phyloP scores from a whole-genome alignment of 2,888 invertebrate genomes.

The Tetragonisca angustula region DNA sequence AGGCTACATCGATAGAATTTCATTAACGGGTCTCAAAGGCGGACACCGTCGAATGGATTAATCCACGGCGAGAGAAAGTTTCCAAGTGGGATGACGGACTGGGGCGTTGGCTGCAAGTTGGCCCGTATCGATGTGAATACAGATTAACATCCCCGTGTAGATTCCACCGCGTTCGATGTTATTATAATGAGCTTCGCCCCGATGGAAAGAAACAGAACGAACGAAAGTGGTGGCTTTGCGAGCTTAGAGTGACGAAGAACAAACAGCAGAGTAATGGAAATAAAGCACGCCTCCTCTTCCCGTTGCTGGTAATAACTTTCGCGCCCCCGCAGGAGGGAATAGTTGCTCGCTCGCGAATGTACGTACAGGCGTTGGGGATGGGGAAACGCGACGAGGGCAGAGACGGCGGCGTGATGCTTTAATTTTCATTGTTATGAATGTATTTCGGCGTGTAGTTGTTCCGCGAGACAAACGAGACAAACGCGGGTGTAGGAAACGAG shows the following conservation, averaged over 20 bases:
- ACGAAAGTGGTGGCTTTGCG: not conserved
- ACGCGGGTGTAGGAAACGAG: not conserved
- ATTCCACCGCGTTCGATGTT: not conserved
- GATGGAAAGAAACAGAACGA: not conserved
- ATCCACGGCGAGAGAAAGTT: constrained; percentile 54
- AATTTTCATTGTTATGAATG: constrained; percentile 27
- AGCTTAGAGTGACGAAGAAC: too few relatives aligned
- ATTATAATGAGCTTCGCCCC: not conserved
- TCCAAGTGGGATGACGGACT: constrained; percentile 2
- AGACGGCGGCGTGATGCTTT: not conserved
- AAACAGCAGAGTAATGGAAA: not conserved
- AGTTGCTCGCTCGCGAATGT: not conserved
- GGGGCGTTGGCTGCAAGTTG: not conserved
- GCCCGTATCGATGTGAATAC: constrained; percentile 26
- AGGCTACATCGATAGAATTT: constrained; percentile 65
- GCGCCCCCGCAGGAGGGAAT: not conserved
- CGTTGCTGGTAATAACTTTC: not conserved
- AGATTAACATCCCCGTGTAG: constrained; percentile 8
- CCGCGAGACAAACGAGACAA: not conserved
- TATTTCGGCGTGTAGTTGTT: not conserved
- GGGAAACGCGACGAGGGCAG: not conserved
- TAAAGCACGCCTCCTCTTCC: not conserved
- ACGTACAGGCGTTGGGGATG: too few relatives aligned
- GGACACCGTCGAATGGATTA: constrained; percentile 56
- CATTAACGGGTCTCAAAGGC: constrained; percentile 66